Base-by-base conservation (phyloP, 2,888 invertebrate species). In the Tachina grossa region DNA sequence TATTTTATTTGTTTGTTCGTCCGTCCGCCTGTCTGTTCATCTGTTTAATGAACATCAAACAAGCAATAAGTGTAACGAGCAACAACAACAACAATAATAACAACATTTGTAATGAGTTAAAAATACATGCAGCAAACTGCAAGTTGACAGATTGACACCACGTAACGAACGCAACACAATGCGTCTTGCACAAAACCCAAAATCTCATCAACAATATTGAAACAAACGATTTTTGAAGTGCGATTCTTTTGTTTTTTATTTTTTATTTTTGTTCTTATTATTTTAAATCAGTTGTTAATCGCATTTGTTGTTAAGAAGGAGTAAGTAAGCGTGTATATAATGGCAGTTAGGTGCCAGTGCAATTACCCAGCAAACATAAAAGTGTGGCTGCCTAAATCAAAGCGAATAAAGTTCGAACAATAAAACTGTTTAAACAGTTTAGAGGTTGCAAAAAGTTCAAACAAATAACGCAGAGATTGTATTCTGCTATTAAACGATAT, bases 91-190 rank as follows among this genome's bases (percentile, higher is more conserved):
- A 55, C 59, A 75, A 45, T 43, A 47, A 65, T 14, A 49, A 53
- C 39, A 68, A 39, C 47, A 63, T 80, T 49, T 47, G 75, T 78
- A 81, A 84, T 84, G 77, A 78, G 63, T 84, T 66, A 47, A 61
- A 81, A 81, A 77, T 51, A 59, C 72, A 75, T 16, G n/a, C 31
- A 66, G 72, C 19, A 53, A 74, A 45, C 47, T 66, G 41, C 79
- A 63, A 63, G 84, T 69, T 86, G 88, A 88, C 85, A 87, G 87
- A 88, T 87, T 88, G 87, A 87, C 88, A 83, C 75, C 75, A 84
- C 66, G 81, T 49, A 71, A 79, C 59, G 63, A 71, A 79, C 59
- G 63, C n/a, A 49, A 49, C 39, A 71, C 79, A 72, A 72, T 47
- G 69, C 16, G 19, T 11, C 16, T 61, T 19, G 13, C n/a, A 43